These are phyloP conservation scores for Drosophila jambulina DNA, from an alignment of 1,140 invertebrate species.

Conservation along the genomic window DNA sequence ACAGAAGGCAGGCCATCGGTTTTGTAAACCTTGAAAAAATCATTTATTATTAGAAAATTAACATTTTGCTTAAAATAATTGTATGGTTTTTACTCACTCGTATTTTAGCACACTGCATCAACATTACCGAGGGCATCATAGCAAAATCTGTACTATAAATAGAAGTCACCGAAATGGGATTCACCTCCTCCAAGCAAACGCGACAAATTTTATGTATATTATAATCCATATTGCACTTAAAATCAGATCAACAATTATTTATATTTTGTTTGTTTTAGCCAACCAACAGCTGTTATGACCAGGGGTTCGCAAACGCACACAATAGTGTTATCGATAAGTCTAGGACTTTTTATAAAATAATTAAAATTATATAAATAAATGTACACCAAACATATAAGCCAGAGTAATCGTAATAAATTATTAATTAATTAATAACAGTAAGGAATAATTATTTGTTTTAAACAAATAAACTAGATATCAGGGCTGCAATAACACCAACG, in stretches of 20 bases:
- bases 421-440: not conserved
- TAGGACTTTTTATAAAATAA: too few relatives aligned
- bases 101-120: slow-evolving; percentile 88
- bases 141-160: slow-evolving; percentile 88
- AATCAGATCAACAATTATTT: slow-evolving; percentile 11
- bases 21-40: slow-evolving; percentile 86
- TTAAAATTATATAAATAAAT: too few relatives aligned
- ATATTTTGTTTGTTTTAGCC: not conserved
- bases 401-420: not conserved
- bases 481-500: slow-evolving; percentile 6
- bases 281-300: slow-evolving; percentile 22
- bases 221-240: slow-evolving; percentile 63
- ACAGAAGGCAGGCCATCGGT: slow-evolving; percentile 88
- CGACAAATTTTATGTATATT: slow-evolving; percentile 87
- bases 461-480: not conserved
- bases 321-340: not conserved
- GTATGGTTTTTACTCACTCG: slow-evolving; percentile 85
- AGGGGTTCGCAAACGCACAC: not conserved
- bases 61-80: not conserved
- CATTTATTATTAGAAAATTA: not conserved
- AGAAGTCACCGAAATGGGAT: slow-evolving; percentile 85
- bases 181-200: slow-evolving; percentile 88
- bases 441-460: not conserved
- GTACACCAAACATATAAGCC: not conserved
- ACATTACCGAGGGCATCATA: slow-evolving; percentile 87